phyloP scores from a whole-genome alignment of 2,888 invertebrate species.

The Rutpela maculata region DNA sequence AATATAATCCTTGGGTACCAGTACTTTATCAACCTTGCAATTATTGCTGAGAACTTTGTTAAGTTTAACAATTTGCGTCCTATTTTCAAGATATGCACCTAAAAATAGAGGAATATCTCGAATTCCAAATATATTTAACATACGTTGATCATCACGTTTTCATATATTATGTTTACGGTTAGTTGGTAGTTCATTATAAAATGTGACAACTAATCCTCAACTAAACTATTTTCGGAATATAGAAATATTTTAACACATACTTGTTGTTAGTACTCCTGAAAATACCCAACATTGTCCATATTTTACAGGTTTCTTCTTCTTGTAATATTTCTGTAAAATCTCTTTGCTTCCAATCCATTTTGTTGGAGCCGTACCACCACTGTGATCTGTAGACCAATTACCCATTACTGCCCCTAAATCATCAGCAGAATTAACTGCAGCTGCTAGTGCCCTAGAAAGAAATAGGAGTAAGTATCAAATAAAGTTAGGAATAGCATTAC shows the following conservation, averaged over 20 bases:
- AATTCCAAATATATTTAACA: too few species aligned
- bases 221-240: too few species aligned
- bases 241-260: constrained; percentile 72
- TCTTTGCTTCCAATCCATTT: constrained; percentile 93
- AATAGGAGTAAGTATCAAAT: background rate
- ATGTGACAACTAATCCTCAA: too few species aligned
- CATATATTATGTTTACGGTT: too few species aligned
- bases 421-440: constrained; percentile 92
- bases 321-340: constrained; percentile 89
- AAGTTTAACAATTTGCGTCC: too few species aligned
- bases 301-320: constrained; percentile 90
- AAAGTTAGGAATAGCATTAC: background rate
- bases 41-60: too few species aligned
- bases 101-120: too few species aligned
- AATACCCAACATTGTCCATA: constrained; percentile 98
- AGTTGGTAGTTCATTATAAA: too few species aligned
- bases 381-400: constrained; percentile 92
- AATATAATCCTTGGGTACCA: too few species aligned
- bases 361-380: constrained; percentile 89
- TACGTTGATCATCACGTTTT: too few species aligned
- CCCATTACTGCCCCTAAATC: constrained; percentile 91
- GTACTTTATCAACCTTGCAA: too few species aligned
- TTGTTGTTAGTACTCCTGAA: constrained; percentile 90
- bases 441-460: constrained; percentile 83
- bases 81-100: too few species aligned